Base-by-base conservation (phyloP, 2,113 vertebrate species). In the Phoenicopterus ruber region DNA sequence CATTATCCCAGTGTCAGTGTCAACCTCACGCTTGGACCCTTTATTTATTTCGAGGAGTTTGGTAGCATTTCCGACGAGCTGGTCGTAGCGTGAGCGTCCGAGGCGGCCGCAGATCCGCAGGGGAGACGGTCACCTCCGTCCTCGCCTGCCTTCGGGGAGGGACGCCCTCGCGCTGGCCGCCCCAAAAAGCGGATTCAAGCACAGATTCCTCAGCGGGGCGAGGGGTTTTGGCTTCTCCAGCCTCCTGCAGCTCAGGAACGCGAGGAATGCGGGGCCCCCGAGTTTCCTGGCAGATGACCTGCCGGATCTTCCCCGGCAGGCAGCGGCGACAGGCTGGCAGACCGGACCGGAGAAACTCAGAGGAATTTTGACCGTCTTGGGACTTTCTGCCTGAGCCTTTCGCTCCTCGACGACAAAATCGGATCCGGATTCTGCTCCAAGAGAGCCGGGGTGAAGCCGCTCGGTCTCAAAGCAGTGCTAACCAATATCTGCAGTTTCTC, bases 71-170 rank as follows among this genome's bases (percentile, higher is more conserved):
- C 17, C 2, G 31, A 13, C 1, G 20, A 55, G 49, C 57, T 6
- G 26, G 36, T 16, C 22, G 2, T 2, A 12, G 31, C 10, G 0
- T 2, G 20, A 26, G 26, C 46, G 2, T 10, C 38, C 1, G 11
- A 20, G n/a, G n/a, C 3, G 2, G 7, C n/a, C 2, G 4, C 17
- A 15, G 25, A 14, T 5, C 20, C 2, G 0, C 46, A 19, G n/a
- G 17, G 40, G 34, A 50, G 62, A 5, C 17, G 40, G 47, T 21
- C 3, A 8, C 46, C 46, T 65, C 12, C 18, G 2, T 3, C 15
- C 47, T 17, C 59, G 17, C 42, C 29, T 9, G 54, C 62, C 55
- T 20, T 7, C 0, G 20, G 22, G n/a, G 38, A 32, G 36, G 66
- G 66, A 28, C 14, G 3, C 52, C 74, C 59, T 58, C 4, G 1